Evolutionary conservation across 2,888 invertebrate genomes (phyloP), one percentile per base, ranked within the genome.

Genomic region (Cephus runcator): DNA sequence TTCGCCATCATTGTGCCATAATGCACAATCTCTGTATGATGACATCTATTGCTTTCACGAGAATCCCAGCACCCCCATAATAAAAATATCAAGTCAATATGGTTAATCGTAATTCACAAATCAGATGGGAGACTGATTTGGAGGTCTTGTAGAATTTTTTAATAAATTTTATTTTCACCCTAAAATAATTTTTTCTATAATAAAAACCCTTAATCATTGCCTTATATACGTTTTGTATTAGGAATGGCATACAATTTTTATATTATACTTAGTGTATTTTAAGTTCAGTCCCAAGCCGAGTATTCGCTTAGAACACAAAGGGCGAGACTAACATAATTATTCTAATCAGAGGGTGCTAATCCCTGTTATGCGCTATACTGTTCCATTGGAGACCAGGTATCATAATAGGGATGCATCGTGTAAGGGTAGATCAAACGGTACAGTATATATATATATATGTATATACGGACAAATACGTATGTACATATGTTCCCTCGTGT

Each of bases 21-120:
- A 85, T 85, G 79, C 85, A 76, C 68, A 75, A 69, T 83, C 81
- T 83, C 85, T 85, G 85, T 83, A 84, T 80, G 86, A 82, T 84
- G 86, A 86, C 85, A 83, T 82, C 81, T 82, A 79, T 84, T 79
- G 81, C 74, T 69, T 75, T 78, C 79, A 71, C 71, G 71, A 71
- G 71, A 34, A 31, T 23, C 71, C 71, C 30, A 71, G 31, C 31
- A 33, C 71, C 30, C 31, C 11, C 30, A 23, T 56, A 56, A 56
- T 56, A 56, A 23, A 56, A 23, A 23, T 56, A 56, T 23, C 56
- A 56, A 56, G 56, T 56, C 56, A 23, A 56, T 56, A 56, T 56
- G 15, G 56, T 9, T 56, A 56, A 56, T 56, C 56, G 23, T 23
- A 56, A 23, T 56, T 23, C 56, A 56, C 9, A 9, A 23, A 56